Percentiles rank a stretch among this genome's conserved stretches.
phyloP scores from a whole-genome alignment of 2,888 invertebrate species.

The Eupithecia insigniata region DNA sequence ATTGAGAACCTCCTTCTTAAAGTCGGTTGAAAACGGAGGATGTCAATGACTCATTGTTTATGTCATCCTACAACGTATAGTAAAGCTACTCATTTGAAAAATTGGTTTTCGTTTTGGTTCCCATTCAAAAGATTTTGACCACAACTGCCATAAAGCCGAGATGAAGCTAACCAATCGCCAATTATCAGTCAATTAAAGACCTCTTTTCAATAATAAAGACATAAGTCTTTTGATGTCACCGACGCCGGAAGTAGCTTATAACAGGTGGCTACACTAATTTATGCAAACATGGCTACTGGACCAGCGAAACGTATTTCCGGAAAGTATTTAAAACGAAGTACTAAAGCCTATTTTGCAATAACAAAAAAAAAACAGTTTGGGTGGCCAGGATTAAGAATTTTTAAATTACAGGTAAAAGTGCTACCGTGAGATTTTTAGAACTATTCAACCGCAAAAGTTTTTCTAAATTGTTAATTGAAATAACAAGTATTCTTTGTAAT shows the following conservation, averaged over 20 bases:
- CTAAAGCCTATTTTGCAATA: conserved; percentile 21
- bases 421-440: conserved; percentile 34
- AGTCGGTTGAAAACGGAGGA: too few species aligned
- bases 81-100: not conserved
- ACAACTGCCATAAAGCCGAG: not conserved
- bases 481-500: conserved; percentile 3
- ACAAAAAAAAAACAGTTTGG: conserved; percentile 16
- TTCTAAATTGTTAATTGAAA: not conserved
- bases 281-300: conserved; percentile 27
- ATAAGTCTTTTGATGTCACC: conserved; percentile 24
- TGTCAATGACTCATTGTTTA: not conserved
- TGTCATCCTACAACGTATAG: not conserved
- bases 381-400: conserved; percentile 29
- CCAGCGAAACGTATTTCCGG: conserved; percentile 23
- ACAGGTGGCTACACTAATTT: conserved; percentile 27
- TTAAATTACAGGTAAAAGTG: conserved; percentile 42
- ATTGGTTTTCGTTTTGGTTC: not conserved
- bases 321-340: not conserved
- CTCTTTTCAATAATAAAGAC: conserved; percentile 27
- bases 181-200: conserved; percentile 15
- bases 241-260: conserved; percentile 29
- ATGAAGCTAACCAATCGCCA: not conserved
- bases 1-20: too few species aligned
- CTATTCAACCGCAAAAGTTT: not conserved
- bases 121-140: not conserved